A percentile compares a stretch with the other conserved stretches of the same genome.
Evolutionary conservation across 2,888 invertebrate species (phyloP).

Genomic region (Eupeodes luniger): DNA sequence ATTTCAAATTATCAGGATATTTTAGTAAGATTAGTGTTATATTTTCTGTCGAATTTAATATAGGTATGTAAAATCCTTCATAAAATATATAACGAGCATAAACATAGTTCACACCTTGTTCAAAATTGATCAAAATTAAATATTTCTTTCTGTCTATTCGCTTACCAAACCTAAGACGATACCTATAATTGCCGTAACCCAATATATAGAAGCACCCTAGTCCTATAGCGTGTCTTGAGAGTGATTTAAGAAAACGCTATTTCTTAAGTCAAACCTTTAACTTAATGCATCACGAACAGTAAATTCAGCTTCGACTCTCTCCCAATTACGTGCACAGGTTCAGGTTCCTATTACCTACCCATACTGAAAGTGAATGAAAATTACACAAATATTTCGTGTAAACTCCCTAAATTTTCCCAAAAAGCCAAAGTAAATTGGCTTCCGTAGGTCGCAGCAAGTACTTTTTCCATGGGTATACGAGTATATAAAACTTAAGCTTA

Average conservation of each 20-base stretch:
- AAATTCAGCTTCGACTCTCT: slow-evolving; percentile 50
- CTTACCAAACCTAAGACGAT: not conserved
- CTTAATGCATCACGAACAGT: slow-evolving; percentile 20
- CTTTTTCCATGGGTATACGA: not conserved
- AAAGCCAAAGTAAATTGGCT: slow-evolving; percentile 65
- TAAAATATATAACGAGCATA: no score
- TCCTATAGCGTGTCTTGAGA: not conserved
- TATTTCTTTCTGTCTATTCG: not conserved
- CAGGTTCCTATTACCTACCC: not conserved
- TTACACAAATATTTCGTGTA: slow-evolving; percentile 68
- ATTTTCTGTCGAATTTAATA: no score
- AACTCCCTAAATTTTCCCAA: slow-evolving; percentile 61
- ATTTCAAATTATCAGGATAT: no score
- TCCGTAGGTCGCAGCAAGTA: slow-evolving; percentile 18
- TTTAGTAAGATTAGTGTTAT: no score
- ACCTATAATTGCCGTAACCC: not conserved
- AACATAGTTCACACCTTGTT: no score
- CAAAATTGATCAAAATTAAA: no score
- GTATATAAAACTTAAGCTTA: no score
- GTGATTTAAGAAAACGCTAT: not conserved
- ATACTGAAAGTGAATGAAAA: slow-evolving; percentile 72
- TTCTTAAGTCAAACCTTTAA: slow-evolving; percentile 16
- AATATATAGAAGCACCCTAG: not conserved
- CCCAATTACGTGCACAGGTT: slow-evolving; percentile 55
- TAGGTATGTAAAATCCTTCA: no score